Conservation (phyloP, 2,888 invertebrate genomes). For the Andrena bicolor region DNA sequence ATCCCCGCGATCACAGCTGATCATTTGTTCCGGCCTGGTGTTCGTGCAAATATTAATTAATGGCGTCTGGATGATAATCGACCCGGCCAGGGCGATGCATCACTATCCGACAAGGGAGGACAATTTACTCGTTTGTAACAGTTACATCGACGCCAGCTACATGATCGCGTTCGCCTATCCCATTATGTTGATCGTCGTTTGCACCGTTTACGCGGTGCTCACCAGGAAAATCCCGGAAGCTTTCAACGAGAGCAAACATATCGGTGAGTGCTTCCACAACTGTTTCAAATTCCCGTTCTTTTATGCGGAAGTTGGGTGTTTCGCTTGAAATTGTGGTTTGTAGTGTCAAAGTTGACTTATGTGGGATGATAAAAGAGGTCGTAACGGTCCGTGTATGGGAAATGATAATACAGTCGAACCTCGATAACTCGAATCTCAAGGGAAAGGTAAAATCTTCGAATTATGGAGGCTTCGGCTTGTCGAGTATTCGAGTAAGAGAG, state of each 20-base stretch:
- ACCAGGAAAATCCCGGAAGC: constrained; percentile 99
- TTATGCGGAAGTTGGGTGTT: not conserved
- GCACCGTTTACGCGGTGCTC: constrained; percentile 98
- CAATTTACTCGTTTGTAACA: constrained; percentile 96
- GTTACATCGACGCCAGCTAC: constrained; percentile 96
- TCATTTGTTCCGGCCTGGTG: constrained; percentile 94
- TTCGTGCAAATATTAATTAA: constrained; percentile 96
- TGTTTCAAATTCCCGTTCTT: not conserved
- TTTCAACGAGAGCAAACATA: constrained; percentile 99
- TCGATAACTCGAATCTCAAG: too few species aligned
- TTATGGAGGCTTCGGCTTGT: too few species aligned
- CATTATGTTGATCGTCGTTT: constrained; percentile 94
- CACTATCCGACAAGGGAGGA: constrained; percentile 96
- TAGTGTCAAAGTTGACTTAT: too few species aligned
- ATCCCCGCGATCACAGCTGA: constrained; percentile 95
- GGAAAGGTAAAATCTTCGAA: too few species aligned
- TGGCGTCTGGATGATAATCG: constrained; percentile 96
- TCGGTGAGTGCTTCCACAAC: constrained; percentile 88
- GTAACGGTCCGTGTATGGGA: too few species aligned
- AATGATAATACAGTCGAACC: too few species aligned
- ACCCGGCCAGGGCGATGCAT: constrained; percentile 95
- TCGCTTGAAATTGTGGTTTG: not conserved
- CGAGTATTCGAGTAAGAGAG: too few species aligned
- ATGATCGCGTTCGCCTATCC: constrained; percentile 98
- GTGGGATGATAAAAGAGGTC: too few species aligned